A percentile compares a stretch with the other conserved stretches of the same genome.
phyloP scores from a whole-genome alignment of 2,888 invertebrate species.

The Tenthredo livida region DNA sequence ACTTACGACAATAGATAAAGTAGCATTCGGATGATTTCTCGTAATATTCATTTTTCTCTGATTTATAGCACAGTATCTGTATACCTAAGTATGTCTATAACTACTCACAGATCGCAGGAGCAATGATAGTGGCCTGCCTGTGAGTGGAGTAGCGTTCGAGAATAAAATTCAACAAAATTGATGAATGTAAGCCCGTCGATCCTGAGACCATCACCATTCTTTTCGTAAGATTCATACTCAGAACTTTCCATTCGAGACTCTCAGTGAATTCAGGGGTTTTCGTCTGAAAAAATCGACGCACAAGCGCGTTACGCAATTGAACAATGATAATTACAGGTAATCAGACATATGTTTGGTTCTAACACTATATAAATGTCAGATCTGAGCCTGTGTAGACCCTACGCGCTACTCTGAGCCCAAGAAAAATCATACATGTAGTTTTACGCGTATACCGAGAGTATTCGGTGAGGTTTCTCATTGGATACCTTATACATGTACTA shows the following conservation, averaged over 20 bases:
- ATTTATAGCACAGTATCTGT: not conserved
- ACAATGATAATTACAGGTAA: not conserved
- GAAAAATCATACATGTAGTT: no score
- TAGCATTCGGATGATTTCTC: not conserved
- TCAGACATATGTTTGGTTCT: no score
- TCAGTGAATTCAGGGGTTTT: slow-evolving; percentile 77
- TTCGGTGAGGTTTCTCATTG: no score
- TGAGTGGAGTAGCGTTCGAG: slow-evolving; percentile 82
- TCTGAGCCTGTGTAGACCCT: no score
- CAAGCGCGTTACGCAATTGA: not conserved
- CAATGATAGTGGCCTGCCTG: slow-evolving; percentile 81
- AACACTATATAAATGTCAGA: no score
- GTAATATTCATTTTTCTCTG: slow-evolving; percentile 23
- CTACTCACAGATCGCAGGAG: slow-evolving; percentile 79
- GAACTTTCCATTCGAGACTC: slow-evolving; percentile 66
- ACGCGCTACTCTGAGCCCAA: no score
- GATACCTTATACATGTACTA: no score
- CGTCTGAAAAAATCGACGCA: slow-evolving; percentile 70
- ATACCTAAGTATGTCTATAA: not conserved
- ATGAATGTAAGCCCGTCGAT: slow-evolving; percentile 82
- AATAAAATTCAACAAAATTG: slow-evolving; percentile 80
- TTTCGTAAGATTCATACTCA: slow-evolving; percentile 77
- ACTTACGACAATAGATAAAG: not conserved
- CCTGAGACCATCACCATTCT: slow-evolving; percentile 76
- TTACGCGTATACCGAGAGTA: no score